These are phyloP conservation scores for Gephyroberyx darwinii DNA, from an alignment of 2,797 vertebrate species.

Conservation along the genomic window DNA sequence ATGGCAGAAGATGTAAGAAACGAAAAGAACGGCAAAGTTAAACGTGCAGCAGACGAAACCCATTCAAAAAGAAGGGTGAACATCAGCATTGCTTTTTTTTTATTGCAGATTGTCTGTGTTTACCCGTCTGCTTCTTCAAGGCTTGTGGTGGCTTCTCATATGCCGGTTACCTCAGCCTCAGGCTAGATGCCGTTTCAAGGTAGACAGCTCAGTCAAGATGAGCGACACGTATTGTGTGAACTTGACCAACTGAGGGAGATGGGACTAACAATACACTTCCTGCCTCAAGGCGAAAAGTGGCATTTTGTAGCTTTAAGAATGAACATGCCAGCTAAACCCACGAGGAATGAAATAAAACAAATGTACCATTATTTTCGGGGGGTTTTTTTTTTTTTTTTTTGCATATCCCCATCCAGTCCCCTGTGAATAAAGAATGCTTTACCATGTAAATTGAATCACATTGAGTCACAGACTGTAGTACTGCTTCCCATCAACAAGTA, in stretches of 20 bases:
- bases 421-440: background rate
- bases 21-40: background rate
- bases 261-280: slow-evolving; percentile 25
- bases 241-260: slow-evolving; percentile 35
- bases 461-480: background rate
- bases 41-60: too few species aligned
- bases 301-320: background rate
- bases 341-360: slow-evolving; percentile 1
- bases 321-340: background rate
- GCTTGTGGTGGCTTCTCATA: slow-evolving; percentile 21
- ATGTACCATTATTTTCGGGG: too few species aligned
- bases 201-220: slow-evolving; percentile 50
- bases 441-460: too few species aligned
- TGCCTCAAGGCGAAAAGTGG: slow-evolving; percentile 20
- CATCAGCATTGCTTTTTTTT: slow-evolving; percentile 12
- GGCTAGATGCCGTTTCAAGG: slow-evolving; percentile 24
- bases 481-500: background rate
- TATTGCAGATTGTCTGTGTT: slow-evolving; percentile 21
- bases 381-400: background rate
- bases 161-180: slow-evolving; percentile 27
- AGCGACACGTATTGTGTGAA: slow-evolving; percentile 47
- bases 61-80: too few species aligned
- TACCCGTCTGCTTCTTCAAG: slow-evolving; percentile 41
- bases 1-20: slow-evolving; percentile 29
- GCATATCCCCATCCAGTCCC: background rate